phyloP scores from a whole-genome alignment of 1,140 invertebrate genomes.

The Drosophila saltans region DNA sequence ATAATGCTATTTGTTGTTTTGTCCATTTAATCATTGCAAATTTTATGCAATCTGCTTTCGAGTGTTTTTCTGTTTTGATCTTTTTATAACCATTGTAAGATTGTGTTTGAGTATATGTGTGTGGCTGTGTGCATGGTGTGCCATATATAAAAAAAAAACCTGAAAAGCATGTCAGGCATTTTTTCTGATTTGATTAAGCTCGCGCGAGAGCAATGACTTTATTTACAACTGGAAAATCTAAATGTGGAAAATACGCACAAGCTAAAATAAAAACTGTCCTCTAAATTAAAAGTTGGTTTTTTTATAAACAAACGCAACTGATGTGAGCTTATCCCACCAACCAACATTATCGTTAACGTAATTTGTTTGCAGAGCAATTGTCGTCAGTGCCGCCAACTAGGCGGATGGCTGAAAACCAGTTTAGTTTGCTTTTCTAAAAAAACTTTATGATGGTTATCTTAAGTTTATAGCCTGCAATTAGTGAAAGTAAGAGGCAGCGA shows the following conservation, averaged over 20 bases:
- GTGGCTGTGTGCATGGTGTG: slow-evolving; percentile 29
- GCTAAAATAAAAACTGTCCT: background rate
- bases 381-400: background rate
- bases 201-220: slow-evolving; percentile 65
- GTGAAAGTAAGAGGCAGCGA: slow-evolving; percentile 37
- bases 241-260: background rate
- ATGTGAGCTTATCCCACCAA: background rate
- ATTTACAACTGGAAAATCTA: slow-evolving; percentile 27
- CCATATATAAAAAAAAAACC: slow-evolving; percentile 65
- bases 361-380: slow-evolving; percentile 6
- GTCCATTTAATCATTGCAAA: slow-evolving; percentile 78
- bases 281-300: background rate
- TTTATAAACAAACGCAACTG: background rate
- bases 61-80: slow-evolving; percentile 51
- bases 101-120: slow-evolving; percentile 5
- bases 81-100: slow-evolving; percentile 56
- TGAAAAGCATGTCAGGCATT: slow-evolving; percentile 45
- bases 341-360: background rate
- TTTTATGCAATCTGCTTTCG: slow-evolving; percentile 76
- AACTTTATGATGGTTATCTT: slow-evolving; percentile 18
- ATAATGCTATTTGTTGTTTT: slow-evolving; percentile 32
- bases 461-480: slow-evolving; percentile 50
- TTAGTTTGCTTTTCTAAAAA: background rate
- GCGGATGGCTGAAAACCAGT: background rate
- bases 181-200: slow-evolving; percentile 50